These are phyloP conservation scores for Tragelaphus oryx DNA, from an alignment of 2,797 vertebrate species.

Conservation along the genomic window DNA sequence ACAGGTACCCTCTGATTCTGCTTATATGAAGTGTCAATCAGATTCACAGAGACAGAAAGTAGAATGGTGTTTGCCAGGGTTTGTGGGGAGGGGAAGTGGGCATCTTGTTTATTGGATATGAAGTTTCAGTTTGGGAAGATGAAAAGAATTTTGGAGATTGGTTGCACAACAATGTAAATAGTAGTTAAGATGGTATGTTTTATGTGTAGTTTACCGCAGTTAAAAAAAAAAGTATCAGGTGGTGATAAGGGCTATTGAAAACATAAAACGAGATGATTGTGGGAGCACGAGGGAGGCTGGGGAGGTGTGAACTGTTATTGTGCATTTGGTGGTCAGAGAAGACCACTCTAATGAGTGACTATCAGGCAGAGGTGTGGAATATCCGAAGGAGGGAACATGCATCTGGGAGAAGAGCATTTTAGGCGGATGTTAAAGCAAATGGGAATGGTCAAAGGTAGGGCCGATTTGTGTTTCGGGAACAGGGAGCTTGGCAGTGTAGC, in stretches of 20 bases:
- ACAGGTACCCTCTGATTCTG: neutral
- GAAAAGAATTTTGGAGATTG: neutral
- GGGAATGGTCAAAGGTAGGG: neutral
- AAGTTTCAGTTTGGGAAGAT: neutral
- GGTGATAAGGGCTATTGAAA: neutral
- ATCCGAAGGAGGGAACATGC: neutral
- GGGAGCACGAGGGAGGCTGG: rapidly evolving
- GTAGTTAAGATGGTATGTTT: neutral
- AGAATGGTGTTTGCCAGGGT: neutral
- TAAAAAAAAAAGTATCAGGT: neutral
- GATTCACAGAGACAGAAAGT: neutral
- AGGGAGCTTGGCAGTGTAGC: neutral
- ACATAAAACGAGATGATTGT: neutral
- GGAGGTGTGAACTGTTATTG: neutral
- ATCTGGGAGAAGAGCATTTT: neutral
- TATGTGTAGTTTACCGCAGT: neutral
- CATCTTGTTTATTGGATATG: neutral
- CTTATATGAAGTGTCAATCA: neutral
- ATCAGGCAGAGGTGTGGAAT: neutral
- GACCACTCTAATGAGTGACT: neutral
- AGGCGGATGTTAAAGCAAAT: neutral
- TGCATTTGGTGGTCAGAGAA: neutral
- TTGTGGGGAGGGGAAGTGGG: neutral
- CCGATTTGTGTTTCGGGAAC: neutral
- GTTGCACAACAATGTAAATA: neutral